Evolutionary conservation across 2,113 vertebrate genomes (phyloP).

Genomic region (Felis chaus): DNA sequence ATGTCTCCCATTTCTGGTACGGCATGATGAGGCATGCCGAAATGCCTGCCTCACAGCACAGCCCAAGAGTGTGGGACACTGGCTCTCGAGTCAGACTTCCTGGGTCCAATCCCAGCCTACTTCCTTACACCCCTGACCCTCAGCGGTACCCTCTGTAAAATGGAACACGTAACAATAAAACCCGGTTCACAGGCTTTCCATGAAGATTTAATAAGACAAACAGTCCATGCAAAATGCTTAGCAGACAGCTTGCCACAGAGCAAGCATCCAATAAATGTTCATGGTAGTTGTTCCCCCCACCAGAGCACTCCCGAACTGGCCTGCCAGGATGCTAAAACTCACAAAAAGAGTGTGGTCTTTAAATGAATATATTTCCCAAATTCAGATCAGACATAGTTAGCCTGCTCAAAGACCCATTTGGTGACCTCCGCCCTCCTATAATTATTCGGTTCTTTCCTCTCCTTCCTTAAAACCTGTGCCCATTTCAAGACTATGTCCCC

Average conservation of each 20-base stretch:
- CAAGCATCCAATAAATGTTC: not conserved
- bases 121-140: not conserved
- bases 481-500: not conserved
- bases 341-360: not conserved
- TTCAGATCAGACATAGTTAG: not conserved
- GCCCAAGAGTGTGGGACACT: fast-evolving
- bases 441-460: not conserved
- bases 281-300: not conserved
- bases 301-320: not conserved
- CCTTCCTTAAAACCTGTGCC: not conserved
- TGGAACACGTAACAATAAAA: not conserved
- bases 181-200: not conserved
- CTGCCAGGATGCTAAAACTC: not conserved
- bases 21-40: fast-evolving
- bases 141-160: not conserved
- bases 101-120: too few relatives aligned
- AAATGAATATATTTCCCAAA: not conserved
- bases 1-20: not conserved
- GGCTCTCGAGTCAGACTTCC: not conserved
- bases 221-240: fast-evolving
- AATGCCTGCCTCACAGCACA: not conserved
- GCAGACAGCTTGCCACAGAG: not conserved
- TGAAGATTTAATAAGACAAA: not conserved
- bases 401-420: not conserved
- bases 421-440: not conserved